phyloP scores from a whole-genome alignment of 2,113 vertebrate species.

The Acrocephalus kingi region DNA sequence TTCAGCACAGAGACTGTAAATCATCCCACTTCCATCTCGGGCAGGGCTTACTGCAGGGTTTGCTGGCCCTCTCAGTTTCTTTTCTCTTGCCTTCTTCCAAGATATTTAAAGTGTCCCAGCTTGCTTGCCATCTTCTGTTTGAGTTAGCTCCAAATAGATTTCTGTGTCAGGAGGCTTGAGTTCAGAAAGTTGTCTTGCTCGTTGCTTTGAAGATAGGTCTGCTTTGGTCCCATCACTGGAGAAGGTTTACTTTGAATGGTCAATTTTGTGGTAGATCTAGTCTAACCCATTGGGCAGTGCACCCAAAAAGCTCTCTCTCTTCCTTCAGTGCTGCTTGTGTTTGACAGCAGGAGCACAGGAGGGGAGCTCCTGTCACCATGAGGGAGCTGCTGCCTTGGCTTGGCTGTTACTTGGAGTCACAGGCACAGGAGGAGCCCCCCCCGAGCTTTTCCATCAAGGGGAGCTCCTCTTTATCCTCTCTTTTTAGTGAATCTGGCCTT shows the following conservation, averaged over 20 bases:
- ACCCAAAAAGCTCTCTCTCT: not conserved
- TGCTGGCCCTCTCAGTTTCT: not conserved
- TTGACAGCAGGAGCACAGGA: not conserved
- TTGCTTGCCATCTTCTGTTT: not conserved
- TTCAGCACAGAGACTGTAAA: not conserved
- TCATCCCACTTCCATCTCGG: rapidly evolving
- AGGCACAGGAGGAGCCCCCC: not conserved
- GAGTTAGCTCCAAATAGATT: not conserved
- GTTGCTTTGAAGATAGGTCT: not conserved
- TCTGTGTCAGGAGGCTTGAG: not conserved
- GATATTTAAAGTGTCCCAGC: not conserved
- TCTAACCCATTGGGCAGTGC: not conserved
- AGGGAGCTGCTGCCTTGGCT: not conserved
- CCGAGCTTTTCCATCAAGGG: not conserved
- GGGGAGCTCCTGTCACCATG: not conserved
- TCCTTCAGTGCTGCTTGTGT: not conserved
- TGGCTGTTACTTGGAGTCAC: rapidly evolving
- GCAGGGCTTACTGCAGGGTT: not conserved
- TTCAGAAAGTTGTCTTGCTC: not conserved
- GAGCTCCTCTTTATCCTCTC: not conserved
- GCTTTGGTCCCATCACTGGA: not conserved
- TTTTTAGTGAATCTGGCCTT: not conserved
- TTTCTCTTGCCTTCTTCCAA: not conserved
- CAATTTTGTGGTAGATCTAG: not conserved
- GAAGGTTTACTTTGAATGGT: not conserved